Percentiles rank a stretch among this genome's conserved stretches.
Conservation (phyloP, 2,797 vertebrate species). For the Myotis vivesi region DNA sequence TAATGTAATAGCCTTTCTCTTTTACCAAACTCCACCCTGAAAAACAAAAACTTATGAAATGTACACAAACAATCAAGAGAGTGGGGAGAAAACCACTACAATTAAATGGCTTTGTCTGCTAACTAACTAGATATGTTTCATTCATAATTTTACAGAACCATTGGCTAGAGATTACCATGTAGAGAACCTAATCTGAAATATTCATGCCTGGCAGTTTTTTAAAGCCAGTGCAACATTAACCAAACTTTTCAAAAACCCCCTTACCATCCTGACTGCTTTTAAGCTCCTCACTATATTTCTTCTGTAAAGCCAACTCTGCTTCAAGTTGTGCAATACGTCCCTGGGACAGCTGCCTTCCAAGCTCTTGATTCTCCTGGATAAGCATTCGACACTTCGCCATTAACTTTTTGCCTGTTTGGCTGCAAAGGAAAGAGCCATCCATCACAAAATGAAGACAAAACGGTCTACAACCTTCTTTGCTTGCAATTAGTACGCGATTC, state of each 20-base stretch:
- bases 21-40: not conserved
- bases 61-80: not conserved
- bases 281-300: slow-evolving; percentile 99
- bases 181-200: slow-evolving; percentile 46
- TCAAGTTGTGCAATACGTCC: slow-evolving; percentile 99
- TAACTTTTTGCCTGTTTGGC: slow-evolving; percentile 99
- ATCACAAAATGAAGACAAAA: slow-evolving; percentile 93
- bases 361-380: slow-evolving; percentile 99
- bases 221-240: slow-evolving; percentile 74
- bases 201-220: slow-evolving; percentile 45
- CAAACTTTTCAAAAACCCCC: slow-evolving; percentile 82
- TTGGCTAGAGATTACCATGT: not conserved
- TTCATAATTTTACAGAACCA: not conserved
- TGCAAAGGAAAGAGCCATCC: slow-evolving; percentile 99
- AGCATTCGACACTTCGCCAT: slow-evolving; percentile 99
- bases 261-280: slow-evolving; percentile 99
- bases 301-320: slow-evolving; percentile 98
- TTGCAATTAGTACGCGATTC: slow-evolving; percentile 71
- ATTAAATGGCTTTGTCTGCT: slow-evolving; percentile 7
- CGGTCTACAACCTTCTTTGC: slow-evolving; percentile 77
- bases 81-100: not conserved
- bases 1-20: not conserved
- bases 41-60: not conserved
- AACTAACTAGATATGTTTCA: not conserved
- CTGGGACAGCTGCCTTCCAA: slow-evolving; percentile 99